phyloP scores from a whole-genome alignment of 2,797 vertebrate species.

The Cossypha niveicapilla region DNA sequence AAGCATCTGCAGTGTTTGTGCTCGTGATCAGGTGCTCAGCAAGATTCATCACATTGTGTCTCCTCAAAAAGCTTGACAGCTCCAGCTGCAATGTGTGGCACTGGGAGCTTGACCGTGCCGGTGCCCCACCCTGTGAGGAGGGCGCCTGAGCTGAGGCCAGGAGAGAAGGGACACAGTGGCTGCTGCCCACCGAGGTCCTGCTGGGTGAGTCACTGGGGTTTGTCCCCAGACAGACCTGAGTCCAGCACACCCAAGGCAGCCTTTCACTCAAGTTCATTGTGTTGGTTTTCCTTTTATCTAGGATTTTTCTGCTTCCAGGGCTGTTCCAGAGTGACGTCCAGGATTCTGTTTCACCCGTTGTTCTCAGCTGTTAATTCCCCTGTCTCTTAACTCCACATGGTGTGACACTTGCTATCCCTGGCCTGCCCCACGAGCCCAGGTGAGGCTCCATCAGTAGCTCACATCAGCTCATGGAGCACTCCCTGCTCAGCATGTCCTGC shows the following conservation, averaged over 20 bases:
- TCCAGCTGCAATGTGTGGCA: background rate
- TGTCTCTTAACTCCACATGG: background rate
- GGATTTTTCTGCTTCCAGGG: background rate
- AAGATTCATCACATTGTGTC: background rate
- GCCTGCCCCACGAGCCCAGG: background rate
- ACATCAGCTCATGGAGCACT: background rate
- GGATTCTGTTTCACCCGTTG: background rate
- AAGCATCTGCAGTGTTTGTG: background rate
- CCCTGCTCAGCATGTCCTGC: slow-evolving; percentile 24
- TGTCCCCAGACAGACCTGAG: background rate
- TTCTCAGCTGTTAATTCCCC: background rate
- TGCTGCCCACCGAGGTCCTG: background rate
- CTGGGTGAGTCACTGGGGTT: background rate
- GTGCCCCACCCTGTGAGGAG: background rate
- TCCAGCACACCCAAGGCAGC: background rate
- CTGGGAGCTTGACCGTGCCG: background rate
- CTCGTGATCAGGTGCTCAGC: background rate
- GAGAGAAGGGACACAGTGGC: background rate
- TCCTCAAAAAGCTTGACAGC: background rate
- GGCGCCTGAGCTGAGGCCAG: background rate
- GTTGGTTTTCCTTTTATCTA: background rate
- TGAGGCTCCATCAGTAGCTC: background rate
- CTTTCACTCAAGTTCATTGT: background rate
- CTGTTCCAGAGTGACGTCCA: background rate
- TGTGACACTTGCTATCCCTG: background rate